These are phyloP conservation scores for Catostomus latipinnis DNA, from an alignment of 2,797 vertebrate species.

Conservation along the genomic window DNA sequence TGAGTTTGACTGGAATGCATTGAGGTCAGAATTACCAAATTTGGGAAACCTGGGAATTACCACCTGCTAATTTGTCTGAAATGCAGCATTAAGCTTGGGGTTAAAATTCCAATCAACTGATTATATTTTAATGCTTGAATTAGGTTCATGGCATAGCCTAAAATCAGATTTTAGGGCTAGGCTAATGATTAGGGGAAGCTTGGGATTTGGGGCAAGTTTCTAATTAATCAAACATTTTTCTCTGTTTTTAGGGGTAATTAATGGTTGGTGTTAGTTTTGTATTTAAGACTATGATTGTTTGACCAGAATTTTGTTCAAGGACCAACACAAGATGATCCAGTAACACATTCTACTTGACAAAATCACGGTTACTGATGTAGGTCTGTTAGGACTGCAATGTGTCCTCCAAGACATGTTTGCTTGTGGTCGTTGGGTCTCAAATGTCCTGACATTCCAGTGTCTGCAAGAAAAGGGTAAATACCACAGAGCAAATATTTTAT, in stretches of 20 bases:
- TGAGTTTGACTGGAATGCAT: too few relatives aligned
- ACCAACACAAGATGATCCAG: constrained; percentile 5
- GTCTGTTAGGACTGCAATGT: background rate
- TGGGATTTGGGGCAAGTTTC: too few relatives aligned
- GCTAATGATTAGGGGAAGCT: too few relatives aligned
- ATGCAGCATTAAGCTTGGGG: too few relatives aligned
- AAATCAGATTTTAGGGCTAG: too few relatives aligned
- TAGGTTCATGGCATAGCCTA: too few relatives aligned
- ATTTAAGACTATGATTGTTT: background rate
- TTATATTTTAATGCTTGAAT: too few relatives aligned
- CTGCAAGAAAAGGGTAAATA: constrained; percentile 2
- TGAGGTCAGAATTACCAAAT: too few relatives aligned
- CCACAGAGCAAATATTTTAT: background rate
- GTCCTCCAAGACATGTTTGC: background rate
- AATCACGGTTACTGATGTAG: background rate
- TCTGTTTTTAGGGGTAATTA: background rate
- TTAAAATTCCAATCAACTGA: too few relatives aligned
- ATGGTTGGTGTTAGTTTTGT: too few relatives aligned
- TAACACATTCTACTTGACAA: background rate
- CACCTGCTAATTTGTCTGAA: too few relatives aligned
- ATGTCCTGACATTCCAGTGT: constrained; percentile 14
- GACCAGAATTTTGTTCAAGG: background rate
- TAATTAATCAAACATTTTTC: background rate
- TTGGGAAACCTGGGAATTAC: too few relatives aligned
- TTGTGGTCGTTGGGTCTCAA: constrained; percentile 8